A percentile compares a stretch with the other conserved stretches of the same genome.
These are phyloP conservation scores for Trichonephila clavata DNA, from an alignment of 1,140 invertebrate species.

Conservation along the genomic window DNA sequence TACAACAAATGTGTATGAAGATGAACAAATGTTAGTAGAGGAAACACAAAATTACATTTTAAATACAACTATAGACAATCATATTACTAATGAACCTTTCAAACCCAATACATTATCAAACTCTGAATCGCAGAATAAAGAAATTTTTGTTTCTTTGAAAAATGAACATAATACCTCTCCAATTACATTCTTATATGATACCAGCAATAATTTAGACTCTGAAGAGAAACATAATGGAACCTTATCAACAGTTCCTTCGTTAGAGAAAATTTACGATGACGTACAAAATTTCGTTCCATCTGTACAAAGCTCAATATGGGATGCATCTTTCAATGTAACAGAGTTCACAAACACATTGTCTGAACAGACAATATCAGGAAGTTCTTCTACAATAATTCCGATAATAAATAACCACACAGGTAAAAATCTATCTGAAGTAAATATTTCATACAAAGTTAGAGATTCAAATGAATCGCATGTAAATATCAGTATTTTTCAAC, in stretches of 20 bases:
- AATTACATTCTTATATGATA: not conserved
- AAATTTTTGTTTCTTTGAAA: not conserved
- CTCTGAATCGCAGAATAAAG: not conserved
- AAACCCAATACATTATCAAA: not conserved
- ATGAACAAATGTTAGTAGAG: not conserved
- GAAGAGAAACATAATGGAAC: not conserved
- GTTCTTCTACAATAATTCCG: not conserved
- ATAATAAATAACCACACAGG: constrained; percentile 34
- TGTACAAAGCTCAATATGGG: not conserved
- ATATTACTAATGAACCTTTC: not conserved
- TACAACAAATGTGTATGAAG: not conserved
- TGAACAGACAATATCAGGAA: not conserved
- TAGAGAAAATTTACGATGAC: not conserved
- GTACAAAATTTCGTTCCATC: not conserved
- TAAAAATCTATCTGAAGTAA: not conserved
- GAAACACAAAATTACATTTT: not conserved
- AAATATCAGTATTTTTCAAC: not conserved
- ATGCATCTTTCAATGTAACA: not conserved
- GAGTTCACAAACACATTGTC: not conserved
- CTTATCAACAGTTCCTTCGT: not conserved
- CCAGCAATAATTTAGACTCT: not conserved
- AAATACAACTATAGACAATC: not conserved
- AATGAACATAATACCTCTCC: not conserved
- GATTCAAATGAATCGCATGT: not conserved
- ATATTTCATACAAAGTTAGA: not conserved